Conservation (phyloP, 2,113 vertebrate species). For the Halichoeres trimaculatus region DNA sequence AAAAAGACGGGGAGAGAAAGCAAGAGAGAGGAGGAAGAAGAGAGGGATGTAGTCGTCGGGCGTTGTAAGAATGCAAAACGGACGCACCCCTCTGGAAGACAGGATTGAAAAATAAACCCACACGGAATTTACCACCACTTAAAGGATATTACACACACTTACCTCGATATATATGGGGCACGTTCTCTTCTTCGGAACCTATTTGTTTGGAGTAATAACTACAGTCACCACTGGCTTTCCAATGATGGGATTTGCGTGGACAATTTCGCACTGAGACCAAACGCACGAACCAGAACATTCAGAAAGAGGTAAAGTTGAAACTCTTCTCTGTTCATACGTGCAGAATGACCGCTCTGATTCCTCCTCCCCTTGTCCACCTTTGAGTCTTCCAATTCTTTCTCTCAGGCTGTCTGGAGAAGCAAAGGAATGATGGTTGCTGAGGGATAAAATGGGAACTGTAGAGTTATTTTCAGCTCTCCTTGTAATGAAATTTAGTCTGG, state of each 20-base stretch:
- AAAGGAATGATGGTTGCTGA: conserved; percentile 7
- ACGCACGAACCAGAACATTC: not conserved
- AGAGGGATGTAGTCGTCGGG: conserved; percentile 71
- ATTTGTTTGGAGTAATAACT: conserved; percentile 69
- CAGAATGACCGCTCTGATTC: not conserved
- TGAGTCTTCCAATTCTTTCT: not conserved
- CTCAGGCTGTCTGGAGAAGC: conserved; percentile 18
- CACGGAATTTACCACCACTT: conserved; percentile 63
- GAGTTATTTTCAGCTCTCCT: conserved; percentile 38
- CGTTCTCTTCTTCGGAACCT: conserved; percentile 38
- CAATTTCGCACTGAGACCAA: conserved; percentile 58
- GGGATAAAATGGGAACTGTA: not conserved
- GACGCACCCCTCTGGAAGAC: conserved; percentile 75
- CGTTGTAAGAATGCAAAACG: conserved; percentile 71
- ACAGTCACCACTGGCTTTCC: not conserved
- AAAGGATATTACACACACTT: conserved; percentile 53
- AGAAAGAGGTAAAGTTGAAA: conserved; percentile 67
- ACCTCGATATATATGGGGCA: conserved; percentile 21
- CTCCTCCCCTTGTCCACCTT: not conserved
- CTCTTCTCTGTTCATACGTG: conserved; percentile 9
- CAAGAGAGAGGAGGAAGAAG: conserved; percentile 52
- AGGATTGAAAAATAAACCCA: conserved; percentile 56
- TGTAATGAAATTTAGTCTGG: conserved; percentile 13
- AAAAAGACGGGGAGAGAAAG: conserved; percentile 51
- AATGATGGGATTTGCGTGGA: conserved; percentile 66